Percentiles rank a stretch among this genome's conserved stretches.
These are phyloP conservation scores for Clivina fossor DNA, from an alignment of 2,888 invertebrate species.

Conservation along the genomic window DNA sequence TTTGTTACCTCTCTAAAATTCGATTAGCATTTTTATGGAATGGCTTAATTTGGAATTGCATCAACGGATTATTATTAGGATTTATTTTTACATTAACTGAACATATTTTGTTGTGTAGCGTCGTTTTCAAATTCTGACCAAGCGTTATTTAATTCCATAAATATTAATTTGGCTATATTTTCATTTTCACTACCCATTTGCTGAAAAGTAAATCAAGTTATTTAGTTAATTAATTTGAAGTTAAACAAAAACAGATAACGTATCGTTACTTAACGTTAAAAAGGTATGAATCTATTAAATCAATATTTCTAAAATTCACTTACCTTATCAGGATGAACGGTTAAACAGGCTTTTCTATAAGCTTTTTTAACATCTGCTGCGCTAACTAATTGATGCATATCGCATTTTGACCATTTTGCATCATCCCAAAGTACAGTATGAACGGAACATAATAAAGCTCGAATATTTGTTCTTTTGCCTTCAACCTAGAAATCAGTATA, in stretches of 20 bases:
- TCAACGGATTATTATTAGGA: neutral
- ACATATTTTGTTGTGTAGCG: slow-evolving; percentile 76
- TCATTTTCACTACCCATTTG: slow-evolving; percentile 92
- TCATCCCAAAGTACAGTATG: slow-evolving; percentile 93
- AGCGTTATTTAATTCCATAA: slow-evolving; percentile 98
- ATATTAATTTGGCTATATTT: slow-evolving; percentile 91
- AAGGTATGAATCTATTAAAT: too few species aligned
- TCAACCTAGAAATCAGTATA: slow-evolving; percentile 66
- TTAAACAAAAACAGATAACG: neutral
- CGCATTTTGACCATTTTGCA: slow-evolving; percentile 88
- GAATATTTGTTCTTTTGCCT: slow-evolving; percentile 95
- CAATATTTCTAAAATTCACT: too few species aligned
- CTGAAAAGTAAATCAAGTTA: slow-evolving; percentile 56
- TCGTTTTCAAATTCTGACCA: slow-evolving; percentile 97
- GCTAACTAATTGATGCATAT: slow-evolving; percentile 93
- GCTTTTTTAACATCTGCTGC: slow-evolving; percentile 93
- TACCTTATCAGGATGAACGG: slow-evolving; percentile 99
- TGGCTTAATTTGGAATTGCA: neutral
- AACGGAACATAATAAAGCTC: slow-evolving; percentile 91
- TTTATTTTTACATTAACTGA: slow-evolving; percentile 50
- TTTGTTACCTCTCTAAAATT: too few species aligned
- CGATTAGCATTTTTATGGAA: too few species aligned
- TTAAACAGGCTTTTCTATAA: slow-evolving; percentile 92
- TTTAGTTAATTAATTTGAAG: slow-evolving; percentile 7
- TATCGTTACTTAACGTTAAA: slow-evolving; percentile 7